Evolutionary conservation across 2,797 vertebrate species (phyloP), one percentile per base, ranked within the genome.

Genomic region (Craterocephalus amniculus): DNA sequence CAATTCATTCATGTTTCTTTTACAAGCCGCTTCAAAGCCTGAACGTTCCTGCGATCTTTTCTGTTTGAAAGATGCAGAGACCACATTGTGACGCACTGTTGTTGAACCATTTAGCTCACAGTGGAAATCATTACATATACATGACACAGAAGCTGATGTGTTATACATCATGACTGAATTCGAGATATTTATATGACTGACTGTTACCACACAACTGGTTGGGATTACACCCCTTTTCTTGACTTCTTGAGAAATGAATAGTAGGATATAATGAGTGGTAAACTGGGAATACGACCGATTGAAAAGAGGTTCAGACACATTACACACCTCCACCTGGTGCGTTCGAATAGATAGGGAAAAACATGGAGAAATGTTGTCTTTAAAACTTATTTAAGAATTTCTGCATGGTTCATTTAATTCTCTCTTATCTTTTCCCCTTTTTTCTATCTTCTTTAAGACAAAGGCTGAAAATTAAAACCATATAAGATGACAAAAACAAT

Each of bases 301-400:
- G 32, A 59, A 59, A 51, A 2, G 34, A 16, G 34, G 45, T 65
- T 59, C 7, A 49, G 43, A 49, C 34, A 38, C 31, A 57, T 40
- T 60, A 68, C 62, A 70, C 40, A 34, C 27, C 54, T 51, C 43
- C 70, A 22, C 13, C 62, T 51, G 27, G 22, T 57, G 49, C 45
- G 68, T 24, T 71, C 24, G 2, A 76, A 54, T 22, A 68, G 63
- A 54, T 59, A 45, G 66, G 36, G 40, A 31, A 56, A 72, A 72
- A 60, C n/a, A 66, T 9, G 6, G 48, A 75, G 40, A 66, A 52
- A 18, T 62, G 60, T 52, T 58, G n/a, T 49, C 16, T 16, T 34
- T 54, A 62, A 45, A 43, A 64, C 18, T 55, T 18, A 54, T 67
- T 79, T 74, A 16, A 67, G 22, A 4, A 52, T 74, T 62, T 72